Conservation (phyloP, 2,113 vertebrate genomes). For the Accipiter cooperii region DNA sequence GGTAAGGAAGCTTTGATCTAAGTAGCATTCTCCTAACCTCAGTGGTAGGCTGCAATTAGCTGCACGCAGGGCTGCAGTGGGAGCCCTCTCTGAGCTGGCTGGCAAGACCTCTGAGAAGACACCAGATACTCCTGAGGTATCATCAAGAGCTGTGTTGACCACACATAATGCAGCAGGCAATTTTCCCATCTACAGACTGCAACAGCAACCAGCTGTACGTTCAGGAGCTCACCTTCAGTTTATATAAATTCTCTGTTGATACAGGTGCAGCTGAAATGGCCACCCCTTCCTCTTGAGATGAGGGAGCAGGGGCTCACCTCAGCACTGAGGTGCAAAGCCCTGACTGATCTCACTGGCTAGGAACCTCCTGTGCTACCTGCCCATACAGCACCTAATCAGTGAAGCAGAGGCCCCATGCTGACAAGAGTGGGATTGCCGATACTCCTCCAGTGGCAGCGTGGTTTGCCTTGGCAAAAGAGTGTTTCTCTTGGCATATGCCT, state of each 20-base stretch:
- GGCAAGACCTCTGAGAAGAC: background rate
- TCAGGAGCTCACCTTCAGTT: background rate
- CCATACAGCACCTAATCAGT: background rate
- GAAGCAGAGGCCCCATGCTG: background rate
- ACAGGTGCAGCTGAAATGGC: background rate
- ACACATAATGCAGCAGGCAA: accelerated
- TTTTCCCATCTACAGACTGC: background rate
- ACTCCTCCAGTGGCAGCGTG: background rate
- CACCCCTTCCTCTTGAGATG: background rate
- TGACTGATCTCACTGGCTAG: background rate
- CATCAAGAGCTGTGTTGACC: background rate
- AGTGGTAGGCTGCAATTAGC: background rate
- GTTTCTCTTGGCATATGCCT: constrained; percentile 41
- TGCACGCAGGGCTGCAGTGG: background rate
- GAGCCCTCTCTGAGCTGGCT: background rate
- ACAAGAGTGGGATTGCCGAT: background rate
- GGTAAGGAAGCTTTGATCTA: background rate
- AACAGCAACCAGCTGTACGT: background rate
- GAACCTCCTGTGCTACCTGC: background rate
- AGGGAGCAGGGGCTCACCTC: background rate
- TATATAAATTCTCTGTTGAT: background rate
- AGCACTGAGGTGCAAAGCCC: background rate
- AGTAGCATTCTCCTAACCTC: background rate
- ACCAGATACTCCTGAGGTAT: background rate
- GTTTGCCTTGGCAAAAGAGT: constrained; percentile 27